These are phyloP conservation scores for Carollia perspicillata DNA, from an alignment of 2,113 vertebrate species.

Conservation along the genomic window DNA sequence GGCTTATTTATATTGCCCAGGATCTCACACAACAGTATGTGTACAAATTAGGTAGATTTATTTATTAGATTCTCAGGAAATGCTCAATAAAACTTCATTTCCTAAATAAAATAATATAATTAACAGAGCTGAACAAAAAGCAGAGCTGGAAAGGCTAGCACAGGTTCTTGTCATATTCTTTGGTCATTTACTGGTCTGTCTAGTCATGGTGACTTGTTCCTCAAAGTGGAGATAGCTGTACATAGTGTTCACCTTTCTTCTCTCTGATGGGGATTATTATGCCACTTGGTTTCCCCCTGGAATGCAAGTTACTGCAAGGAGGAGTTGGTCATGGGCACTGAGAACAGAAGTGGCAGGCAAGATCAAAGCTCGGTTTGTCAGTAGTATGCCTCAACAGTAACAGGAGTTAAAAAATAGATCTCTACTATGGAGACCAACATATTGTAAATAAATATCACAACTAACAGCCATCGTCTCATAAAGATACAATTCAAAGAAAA, in stretches of 20 bases:
- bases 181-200: not conserved
- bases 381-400: not conserved
- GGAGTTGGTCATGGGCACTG: not conserved
- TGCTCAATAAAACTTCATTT: not conserved
- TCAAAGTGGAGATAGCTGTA: not conserved
- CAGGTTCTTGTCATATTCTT: not conserved
- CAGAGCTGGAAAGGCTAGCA: not conserved
- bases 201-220: not conserved
- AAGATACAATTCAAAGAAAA: not conserved
- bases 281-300: not conserved
- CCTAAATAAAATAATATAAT: not conserved
- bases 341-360: not conserved
- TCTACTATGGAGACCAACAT: not conserved
- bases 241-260: not conserved
- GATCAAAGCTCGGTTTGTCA: not conserved
- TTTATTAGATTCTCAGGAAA: not conserved
- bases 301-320: not conserved
- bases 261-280: not conserved
- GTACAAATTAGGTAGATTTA: not conserved
- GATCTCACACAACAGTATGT: not conserved
- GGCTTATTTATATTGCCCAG: not conserved
- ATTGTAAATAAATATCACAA: not conserved
- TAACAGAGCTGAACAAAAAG: constrained; percentile 38
- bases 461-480: not conserved
- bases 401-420: not conserved